Conservation (phyloP, 2,797 vertebrate species). For the Brotula barbata region DNA sequence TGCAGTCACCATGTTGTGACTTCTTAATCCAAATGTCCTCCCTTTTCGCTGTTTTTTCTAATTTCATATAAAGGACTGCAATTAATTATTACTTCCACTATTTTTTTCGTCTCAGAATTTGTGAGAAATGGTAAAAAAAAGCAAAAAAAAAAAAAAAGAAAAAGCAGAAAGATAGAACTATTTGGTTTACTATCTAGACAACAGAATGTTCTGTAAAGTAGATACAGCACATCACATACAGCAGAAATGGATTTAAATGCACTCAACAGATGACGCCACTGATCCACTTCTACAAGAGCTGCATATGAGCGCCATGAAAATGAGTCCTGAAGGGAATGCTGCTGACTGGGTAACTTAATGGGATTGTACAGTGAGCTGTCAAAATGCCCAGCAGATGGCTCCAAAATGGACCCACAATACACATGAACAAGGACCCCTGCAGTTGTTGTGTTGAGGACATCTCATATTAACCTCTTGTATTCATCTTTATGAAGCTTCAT, state of each 20-base stretch:
- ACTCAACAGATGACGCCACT: constrained; percentile 2
- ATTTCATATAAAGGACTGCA: constrained; percentile 1
- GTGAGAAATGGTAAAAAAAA: too few species aligned
- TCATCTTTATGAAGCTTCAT: not conserved
- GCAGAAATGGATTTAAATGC: not conserved
- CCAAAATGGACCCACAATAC: constrained; percentile 19
- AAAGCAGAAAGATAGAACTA: too few species aligned
- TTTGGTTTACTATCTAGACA: too few species aligned
- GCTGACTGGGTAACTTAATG: not conserved
- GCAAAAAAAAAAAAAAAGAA: too few species aligned
- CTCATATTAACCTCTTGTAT: not conserved
- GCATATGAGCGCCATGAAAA: not conserved
- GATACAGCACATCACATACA: too few species aligned
- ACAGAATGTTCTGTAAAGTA: too few species aligned
- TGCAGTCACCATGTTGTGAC: constrained; percentile 17
- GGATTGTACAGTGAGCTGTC: not conserved
- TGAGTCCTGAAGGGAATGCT: constrained; percentile 2
- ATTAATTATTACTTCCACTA: too few species aligned
- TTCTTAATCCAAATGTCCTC: constrained; percentile 41
- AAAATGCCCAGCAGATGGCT: constrained; percentile 33
- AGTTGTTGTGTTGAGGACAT: constrained; percentile 1
- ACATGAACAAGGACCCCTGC: constrained; percentile 7
- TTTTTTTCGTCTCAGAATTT: too few species aligned
- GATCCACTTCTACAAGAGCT: not conserved
- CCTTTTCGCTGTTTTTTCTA: constrained; percentile 53